phyloP scores from a whole-genome alignment of 23 tunicate genomes.

The Pegea sp. region DNA sequence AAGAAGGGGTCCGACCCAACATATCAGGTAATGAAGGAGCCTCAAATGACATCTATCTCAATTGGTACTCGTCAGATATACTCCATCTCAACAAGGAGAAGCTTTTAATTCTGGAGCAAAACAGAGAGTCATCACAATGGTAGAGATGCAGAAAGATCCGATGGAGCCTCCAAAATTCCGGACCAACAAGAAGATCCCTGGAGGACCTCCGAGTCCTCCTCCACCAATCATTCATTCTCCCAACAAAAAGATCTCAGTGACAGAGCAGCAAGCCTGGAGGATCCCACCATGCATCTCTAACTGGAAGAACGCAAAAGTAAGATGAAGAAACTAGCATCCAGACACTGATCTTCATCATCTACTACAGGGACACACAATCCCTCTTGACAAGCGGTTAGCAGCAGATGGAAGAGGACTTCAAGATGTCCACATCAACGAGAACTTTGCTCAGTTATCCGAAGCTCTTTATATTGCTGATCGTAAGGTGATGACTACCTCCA shows the following conservation, averaged over 20 bases:
- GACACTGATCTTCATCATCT: not conserved
- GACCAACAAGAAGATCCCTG: conserved; percentile 91
- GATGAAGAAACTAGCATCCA: not conserved
- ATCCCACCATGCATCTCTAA: conserved; percentile 95
- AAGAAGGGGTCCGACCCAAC: conserved; percentile 89
- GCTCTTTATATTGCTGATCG: conserved; percentile 95
- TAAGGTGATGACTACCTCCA: conserved; percentile 18
- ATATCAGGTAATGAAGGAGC: conserved; percentile 31
- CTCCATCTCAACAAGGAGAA: conserved; percentile 94
- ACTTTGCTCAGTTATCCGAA: conserved; percentile 95
- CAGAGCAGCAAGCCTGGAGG: conserved; percentile 96
- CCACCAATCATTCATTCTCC: conserved; percentile 99
- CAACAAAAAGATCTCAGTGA: conserved; percentile 71
- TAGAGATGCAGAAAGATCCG: conserved; percentile 91
- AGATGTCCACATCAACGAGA: conserved; percentile 93
- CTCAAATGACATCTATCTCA: not conserved
- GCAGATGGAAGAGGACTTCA: conserved; percentile 97
- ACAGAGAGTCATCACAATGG: conserved; percentile 91
- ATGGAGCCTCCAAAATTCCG: conserved; percentile 97
- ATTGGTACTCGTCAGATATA: conserved; percentile 27
- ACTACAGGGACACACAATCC: conserved; percentile 88
- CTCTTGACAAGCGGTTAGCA: conserved; percentile 92
- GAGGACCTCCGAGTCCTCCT: conserved; percentile 96
- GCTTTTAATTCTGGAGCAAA: conserved; percentile 89
- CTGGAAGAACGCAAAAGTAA: conserved; percentile 98